phyloP scores from a whole-genome alignment of 1,140 invertebrate genomes.

The Heliconius melpomene region DNA sequence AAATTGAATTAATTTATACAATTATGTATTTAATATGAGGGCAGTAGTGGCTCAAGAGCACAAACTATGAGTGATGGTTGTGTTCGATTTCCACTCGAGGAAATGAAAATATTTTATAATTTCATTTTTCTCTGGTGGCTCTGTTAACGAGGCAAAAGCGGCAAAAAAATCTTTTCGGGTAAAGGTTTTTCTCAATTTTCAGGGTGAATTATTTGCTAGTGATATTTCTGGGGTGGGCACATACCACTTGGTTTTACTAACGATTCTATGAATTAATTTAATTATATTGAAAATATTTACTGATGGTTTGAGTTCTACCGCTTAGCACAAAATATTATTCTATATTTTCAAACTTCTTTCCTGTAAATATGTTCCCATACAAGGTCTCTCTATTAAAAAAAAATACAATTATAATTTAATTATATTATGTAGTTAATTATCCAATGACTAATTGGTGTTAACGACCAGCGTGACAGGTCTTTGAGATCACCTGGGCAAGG shows the following conservation, averaged over 20 bases:
- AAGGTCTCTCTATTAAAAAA: not conserved
- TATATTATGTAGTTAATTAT: not conserved
- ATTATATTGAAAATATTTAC: not conserved
- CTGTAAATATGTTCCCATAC: not conserved
- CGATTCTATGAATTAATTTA: not conserved
- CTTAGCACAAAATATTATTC: not conserved
- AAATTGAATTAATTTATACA: not conserved
- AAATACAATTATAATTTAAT: not conserved
- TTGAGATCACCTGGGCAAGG: constrained; percentile 14
- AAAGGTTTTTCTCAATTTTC: no score
- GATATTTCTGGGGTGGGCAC: no score
- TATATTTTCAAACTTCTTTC: not conserved
- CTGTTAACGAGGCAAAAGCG: no score
- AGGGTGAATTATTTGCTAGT: no score
- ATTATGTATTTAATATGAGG: no score
- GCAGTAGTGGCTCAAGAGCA: no score
- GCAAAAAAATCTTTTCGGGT: no score
- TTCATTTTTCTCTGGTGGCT: no score
- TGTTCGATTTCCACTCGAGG: no score
- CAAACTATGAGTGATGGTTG: no score
- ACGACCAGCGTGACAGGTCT: constrained; percentile 29
- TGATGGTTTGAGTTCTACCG: not conserved
- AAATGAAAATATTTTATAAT: no score
- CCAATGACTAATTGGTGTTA: not conserved
- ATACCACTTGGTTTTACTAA: not conserved